phyloP scores from a whole-genome alignment of 2,888 invertebrate genomes.

The Apodemia hepburni region DNA sequence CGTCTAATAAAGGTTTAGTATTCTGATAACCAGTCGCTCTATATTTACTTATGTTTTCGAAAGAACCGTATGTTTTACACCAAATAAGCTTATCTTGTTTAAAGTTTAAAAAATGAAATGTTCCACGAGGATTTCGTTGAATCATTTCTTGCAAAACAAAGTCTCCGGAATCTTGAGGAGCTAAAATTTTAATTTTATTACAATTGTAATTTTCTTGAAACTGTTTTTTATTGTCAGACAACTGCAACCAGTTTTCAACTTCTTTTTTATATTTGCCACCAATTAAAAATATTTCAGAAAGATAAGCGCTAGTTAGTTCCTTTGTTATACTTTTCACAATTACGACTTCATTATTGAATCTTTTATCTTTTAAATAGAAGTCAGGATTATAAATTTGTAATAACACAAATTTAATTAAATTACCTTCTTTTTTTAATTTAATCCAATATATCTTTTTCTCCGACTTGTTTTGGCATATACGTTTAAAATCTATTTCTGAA shows the following conservation, averaged over 20 bases:
- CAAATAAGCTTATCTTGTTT: slow-evolving; percentile 12
- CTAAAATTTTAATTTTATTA: not conserved
- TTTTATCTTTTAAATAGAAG: slow-evolving; percentile 11
- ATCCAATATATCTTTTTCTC: slow-evolving; percentile 12
- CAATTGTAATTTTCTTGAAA: not conserved
- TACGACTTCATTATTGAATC: slow-evolving; percentile 13
- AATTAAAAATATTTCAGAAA: not conserved
- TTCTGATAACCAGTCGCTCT: not conserved
- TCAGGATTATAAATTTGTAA: slow-evolving; percentile 16
- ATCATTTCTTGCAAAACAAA: not conserved
- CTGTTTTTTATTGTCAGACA: not conserved
- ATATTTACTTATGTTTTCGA: slow-evolving; percentile 5
- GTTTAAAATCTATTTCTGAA: not conserved
- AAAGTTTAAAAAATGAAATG: slow-evolving; percentile 8
- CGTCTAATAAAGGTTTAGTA: not conserved
- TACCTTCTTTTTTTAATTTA: not conserved
- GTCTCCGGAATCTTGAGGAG: not conserved
- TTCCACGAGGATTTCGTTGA: slow-evolving; percentile 5
- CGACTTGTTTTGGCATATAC: not conserved
- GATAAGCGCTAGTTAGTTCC: not conserved
- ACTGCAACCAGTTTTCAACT: slow-evolving; percentile 2
- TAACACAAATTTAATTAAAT: not conserved
- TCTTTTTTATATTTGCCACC: not conserved
- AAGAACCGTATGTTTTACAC: slow-evolving; percentile 12
- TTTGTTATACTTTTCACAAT: slow-evolving; percentile 3